A percentile compares a stretch with the other conserved stretches of the same genome.
These are phyloP conservation scores for Stichodactyla mertensii DNA, from an alignment of 64 coral and sea anemone genomes.

Conservation along the genomic window DNA sequence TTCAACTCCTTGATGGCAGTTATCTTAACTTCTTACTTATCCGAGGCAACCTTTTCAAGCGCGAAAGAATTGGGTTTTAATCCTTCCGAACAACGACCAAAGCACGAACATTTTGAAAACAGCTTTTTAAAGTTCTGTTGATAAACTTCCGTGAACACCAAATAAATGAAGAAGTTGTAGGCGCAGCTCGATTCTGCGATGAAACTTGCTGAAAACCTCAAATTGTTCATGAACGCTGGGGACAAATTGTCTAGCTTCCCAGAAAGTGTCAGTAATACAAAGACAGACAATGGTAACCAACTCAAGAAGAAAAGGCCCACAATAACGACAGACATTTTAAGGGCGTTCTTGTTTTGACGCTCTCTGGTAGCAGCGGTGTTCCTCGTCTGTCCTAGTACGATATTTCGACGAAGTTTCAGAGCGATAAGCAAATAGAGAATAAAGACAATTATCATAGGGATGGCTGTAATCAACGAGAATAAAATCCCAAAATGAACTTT, in stretches of 20 bases:
- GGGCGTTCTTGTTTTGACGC: slow-evolving; percentile 16
- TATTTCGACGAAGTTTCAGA: slow-evolving; percentile 6
- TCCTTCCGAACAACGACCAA: neutral
- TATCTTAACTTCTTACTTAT: neutral
- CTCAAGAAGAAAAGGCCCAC: neutral
- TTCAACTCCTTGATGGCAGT: neutral
- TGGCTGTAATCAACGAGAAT: neutral
- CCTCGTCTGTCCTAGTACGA: slow-evolving; percentile 18
- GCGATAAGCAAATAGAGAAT: neutral
- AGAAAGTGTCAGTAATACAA: neutral
- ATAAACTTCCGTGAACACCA: neutral
- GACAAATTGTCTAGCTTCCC: neutral
- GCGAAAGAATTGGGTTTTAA: neutral
- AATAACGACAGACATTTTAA: slow-evolving; percentile 19
- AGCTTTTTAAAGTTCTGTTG: neutral
- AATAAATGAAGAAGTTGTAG: neutral
- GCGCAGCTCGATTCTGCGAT: neutral
- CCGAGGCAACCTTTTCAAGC: neutral
- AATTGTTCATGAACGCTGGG: neutral
- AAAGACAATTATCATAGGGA: slow-evolving; percentile 3
- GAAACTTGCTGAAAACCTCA: neutral
- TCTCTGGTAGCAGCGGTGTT: slow-evolving; percentile 9
- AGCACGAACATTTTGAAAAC: neutral
- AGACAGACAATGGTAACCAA: neutral
- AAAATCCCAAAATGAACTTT: neutral